These are phyloP conservation scores for Psix sp. DNA, from an alignment of 1,140 invertebrate species.

Conservation along the genomic window DNA sequence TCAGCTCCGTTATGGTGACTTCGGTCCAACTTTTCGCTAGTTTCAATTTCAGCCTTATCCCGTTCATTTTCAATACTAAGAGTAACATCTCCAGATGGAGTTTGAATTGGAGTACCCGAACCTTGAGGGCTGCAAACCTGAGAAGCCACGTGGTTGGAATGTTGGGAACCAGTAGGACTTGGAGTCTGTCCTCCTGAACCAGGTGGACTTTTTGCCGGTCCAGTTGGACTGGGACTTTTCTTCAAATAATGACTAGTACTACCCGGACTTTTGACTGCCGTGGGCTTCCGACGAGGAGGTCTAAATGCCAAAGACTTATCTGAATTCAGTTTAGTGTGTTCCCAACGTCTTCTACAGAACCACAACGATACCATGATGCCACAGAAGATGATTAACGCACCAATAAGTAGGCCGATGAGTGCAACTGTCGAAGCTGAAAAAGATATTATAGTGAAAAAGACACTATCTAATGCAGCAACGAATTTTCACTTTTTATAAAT, in stretches of 20 bases:
- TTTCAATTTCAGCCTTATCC: conserved; percentile 80
- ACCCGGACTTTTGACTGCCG: conserved; percentile 81
- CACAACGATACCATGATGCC: conserved; percentile 80
- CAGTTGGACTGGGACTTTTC: conserved; percentile 91
- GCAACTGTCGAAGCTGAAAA: conserved; percentile 81
- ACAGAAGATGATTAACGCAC: conserved; percentile 78
- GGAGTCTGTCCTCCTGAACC: conserved; percentile 71
- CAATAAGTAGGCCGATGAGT: conserved; percentile 81
- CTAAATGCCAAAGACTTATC: conserved; percentile 80
- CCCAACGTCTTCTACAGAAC: conserved; percentile 78
- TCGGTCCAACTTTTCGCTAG: conserved; percentile 79
- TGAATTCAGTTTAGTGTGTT: conserved; percentile 74
- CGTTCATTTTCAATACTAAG: conserved; percentile 75
- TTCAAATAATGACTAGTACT: conserved; percentile 88
- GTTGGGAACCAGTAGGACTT: conserved; percentile 70
- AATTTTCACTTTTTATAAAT: background rate
- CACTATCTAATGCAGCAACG: background rate
- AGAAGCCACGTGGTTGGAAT: conserved; percentile 47
- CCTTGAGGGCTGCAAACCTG: conserved; percentile 65
- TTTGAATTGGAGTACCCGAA: conserved; percentile 64
- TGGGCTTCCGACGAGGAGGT: conserved; percentile 80
- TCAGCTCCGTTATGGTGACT: conserved; percentile 66
- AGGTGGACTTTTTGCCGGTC: conserved; percentile 78
- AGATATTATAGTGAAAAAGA: conserved; percentile 1
- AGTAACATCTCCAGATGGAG: conserved; percentile 66